These are phyloP conservation scores for Pygocentrus nattereri DNA, from an alignment of 2,797 vertebrate genomes.

Conservation along the genomic window DNA sequence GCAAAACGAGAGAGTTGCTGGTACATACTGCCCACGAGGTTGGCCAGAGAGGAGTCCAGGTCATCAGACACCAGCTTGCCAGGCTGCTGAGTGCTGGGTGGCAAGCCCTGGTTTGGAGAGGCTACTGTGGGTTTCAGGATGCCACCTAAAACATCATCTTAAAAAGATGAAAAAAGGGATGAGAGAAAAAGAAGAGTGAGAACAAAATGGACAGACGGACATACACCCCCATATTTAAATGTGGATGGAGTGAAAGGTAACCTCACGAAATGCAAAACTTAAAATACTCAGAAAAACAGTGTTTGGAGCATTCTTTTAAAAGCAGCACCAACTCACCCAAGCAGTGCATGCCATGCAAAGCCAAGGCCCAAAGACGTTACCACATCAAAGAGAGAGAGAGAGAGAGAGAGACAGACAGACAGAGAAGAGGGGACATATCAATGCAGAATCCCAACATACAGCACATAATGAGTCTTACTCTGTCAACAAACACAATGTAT, in stretches of 20 bases:
- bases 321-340: constrained; percentile 79
- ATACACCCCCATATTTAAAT: constrained; percentile 39
- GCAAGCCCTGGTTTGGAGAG: constrained; percentile 87
- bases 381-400: constrained; percentile 53
- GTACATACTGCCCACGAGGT: constrained; percentile 95
- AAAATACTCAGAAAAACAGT: constrained; percentile 11
- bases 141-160: constrained; percentile 92
- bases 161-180: constrained; percentile 24
- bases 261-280: constrained; percentile 37
- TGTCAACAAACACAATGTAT: neutral
- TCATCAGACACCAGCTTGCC: constrained; percentile 93
- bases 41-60: constrained; percentile 95
- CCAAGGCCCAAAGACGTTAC: constrained; percentile 70
- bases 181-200: constrained; percentile 19
- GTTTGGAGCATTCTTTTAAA: constrained; percentile 42
- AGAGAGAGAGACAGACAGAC: constrained; percentile 53
- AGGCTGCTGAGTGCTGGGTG: constrained; percentile 80
- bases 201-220: neutral
- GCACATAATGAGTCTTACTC: neutral
- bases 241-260: constrained; percentile 54
- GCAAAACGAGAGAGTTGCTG: neutral
- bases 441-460: constrained; percentile 5
- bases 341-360: constrained; percentile 82
- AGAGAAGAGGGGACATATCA: constrained; percentile 34
- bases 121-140: constrained; percentile 94